phyloP scores from a whole-genome alignment of 2,888 invertebrate species.

The Leucophenga montana region DNA sequence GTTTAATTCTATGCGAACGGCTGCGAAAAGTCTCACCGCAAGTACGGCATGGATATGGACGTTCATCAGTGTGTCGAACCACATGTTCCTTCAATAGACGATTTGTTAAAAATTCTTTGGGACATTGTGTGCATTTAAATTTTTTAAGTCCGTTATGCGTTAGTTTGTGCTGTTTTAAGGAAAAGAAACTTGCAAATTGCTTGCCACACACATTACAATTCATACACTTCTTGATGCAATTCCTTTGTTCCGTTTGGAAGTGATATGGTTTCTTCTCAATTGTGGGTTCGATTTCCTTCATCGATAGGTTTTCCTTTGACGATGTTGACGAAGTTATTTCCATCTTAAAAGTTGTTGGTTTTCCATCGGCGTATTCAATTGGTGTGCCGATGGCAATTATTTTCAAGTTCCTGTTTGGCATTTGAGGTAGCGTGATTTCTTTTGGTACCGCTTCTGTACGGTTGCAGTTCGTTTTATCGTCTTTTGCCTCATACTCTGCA shows the following conservation, averaged over 20 bases:
- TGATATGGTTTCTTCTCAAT: neutral
- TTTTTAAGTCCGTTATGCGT: neutral
- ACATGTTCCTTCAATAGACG: conserved; percentile 5
- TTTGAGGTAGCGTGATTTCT: neutral
- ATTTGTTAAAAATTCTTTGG: conserved; percentile 1
- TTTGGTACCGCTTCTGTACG: neutral
- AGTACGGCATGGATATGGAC: conserved; percentile 1
- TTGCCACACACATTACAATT: conserved; percentile 13
- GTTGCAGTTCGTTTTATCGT: neutral
- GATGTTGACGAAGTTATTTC: neutral
- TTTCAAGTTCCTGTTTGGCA: neutral
- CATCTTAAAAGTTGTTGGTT: no score
- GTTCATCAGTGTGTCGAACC: conserved; percentile 1
- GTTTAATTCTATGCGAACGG: conserved; percentile 1
- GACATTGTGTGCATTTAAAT: conserved; percentile 2
- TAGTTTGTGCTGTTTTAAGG: conserved; percentile 9
- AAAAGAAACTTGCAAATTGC: neutral
- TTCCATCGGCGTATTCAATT: no score
- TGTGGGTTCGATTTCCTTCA: neutral
- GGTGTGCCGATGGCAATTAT: neutral
- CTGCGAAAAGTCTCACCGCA: conserved; percentile 7
- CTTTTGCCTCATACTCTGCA: no score
- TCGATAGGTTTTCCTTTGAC: neutral
- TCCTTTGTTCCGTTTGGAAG: neutral
- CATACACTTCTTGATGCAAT: neutral